phyloP scores from a whole-genome alignment of 2,888 invertebrate species.

The Tenthredo livida region DNA sequence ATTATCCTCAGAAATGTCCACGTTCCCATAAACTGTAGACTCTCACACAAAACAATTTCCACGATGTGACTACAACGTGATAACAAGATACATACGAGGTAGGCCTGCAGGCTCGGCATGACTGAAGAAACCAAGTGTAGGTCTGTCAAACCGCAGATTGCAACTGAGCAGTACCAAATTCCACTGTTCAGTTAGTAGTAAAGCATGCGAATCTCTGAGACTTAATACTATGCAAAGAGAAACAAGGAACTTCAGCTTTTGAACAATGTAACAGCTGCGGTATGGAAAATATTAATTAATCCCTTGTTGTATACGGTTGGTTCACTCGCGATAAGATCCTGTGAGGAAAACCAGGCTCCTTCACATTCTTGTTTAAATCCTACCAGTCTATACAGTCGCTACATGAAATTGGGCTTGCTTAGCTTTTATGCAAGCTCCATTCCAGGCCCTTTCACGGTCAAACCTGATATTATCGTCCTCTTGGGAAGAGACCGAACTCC shows the following conservation, averaged over 20 bases:
- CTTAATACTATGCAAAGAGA: neutral
- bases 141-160: neutral
- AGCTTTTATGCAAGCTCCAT: neutral
- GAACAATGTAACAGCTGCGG: slow-evolving; percentile 15
- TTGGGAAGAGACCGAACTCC: neutral
- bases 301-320: neutral
- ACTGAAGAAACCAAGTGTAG: neutral
- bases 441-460: neutral
- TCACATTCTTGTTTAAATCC: neutral
- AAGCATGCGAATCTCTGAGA: neutral
- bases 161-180: neutral
- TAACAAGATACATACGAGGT: neutral
- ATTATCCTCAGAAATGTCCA: neutral
- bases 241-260: neutral
- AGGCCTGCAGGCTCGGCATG: neutral
- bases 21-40: neutral
- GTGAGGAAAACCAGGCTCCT: neutral
- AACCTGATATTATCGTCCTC: neutral
- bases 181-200: neutral
- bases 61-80: neutral
- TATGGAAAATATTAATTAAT: neutral
- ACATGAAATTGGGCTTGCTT: neutral
- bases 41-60: neutral
- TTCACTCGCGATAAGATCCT: neutral
- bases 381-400: neutral